Base-by-base conservation (phyloP, 2,113 vertebrate species). In the Neotragus moschatus region DNA sequence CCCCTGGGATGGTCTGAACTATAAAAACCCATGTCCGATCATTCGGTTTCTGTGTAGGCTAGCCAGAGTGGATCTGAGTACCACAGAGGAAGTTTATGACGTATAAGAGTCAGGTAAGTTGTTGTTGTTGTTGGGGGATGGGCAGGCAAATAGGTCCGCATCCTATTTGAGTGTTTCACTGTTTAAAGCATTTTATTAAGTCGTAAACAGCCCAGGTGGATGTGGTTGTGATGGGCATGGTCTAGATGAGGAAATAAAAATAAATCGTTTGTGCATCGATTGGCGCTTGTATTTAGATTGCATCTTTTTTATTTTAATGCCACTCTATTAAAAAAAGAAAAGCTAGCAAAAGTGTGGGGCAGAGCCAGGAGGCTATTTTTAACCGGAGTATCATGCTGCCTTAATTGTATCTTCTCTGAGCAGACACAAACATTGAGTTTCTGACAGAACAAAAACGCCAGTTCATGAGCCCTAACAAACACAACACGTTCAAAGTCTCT, bases 201-300 rank as follows among this genome's bases (percentile, higher is more conserved):
- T 87, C 90, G 96, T 97, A 97, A 98, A 96, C 2, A 14, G 28
- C 53, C 90, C 94, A 98, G 85, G 97, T 96, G 94, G 92, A 94
- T 98, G 90, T 80, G 60, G 80, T 51, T 95, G 33, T 96, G 97
- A 96, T 94, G 90, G 96, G 85, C 94, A 91, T 47, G 61, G 73
- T 39, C 70, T 98, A 98, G 98, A 97, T 61, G 97, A 96, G 95
- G 97, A 98, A 97, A 98, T 98, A 98, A 98, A 98, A 98, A 96
- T 89, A 97, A 97, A 96, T 84, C 94, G 90, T 96, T 98, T 97
- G 96, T 98, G 96, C 33, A 96, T 98, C 58, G 96, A 81, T 84
- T 97, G 88, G 16, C 79, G 86, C 3, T 96, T 96, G 95, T 61
- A 92, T 98, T 96, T 97, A 97, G 95, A 86, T 43, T 9, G 33